Evolutionary conservation across 2,888 invertebrate species (phyloP).

Genomic region (Ornithoptera priamus): DNA sequence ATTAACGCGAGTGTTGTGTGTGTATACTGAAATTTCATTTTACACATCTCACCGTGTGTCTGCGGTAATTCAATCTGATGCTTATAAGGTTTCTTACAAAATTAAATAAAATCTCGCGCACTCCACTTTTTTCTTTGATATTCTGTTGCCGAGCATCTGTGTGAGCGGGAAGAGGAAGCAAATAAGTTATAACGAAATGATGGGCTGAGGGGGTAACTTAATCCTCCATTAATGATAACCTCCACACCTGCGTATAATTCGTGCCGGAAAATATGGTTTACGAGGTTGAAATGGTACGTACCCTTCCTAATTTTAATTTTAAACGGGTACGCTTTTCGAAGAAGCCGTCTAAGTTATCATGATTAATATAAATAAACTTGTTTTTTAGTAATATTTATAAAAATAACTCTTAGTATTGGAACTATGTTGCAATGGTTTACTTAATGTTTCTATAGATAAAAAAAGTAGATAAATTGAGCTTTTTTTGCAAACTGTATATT

Average conservation of each 20-base stretch:
- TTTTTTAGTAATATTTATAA: too few relatives aligned
- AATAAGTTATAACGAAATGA: conserved; percentile 39
- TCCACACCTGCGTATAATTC: conserved; percentile 66
- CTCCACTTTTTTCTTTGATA: conserved; percentile 37
- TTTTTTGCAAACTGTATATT: too few relatives aligned
- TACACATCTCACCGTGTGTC: conserved; percentile 16
- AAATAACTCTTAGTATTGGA: too few relatives aligned
- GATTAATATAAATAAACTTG: too few relatives aligned
- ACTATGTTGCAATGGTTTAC: too few relatives aligned
- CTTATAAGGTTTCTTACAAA: conserved; percentile 48
- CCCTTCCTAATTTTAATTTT: not conserved
- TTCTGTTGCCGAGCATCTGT: conserved; percentile 41
- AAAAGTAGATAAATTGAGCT: too few relatives aligned
- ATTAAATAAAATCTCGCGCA: conserved; percentile 37
- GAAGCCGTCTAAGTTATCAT: too few relatives aligned
- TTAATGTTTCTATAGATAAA: too few relatives aligned
- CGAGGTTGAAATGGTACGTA: conserved; percentile 47
- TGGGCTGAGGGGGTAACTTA: conserved; percentile 52
- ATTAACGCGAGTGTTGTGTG: not conserved
- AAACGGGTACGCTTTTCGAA: not conserved
- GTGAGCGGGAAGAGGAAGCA: conserved; percentile 34
- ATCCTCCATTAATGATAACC: conserved; percentile 67
- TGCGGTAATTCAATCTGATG: conserved; percentile 36
- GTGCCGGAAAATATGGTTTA: conserved; percentile 56
- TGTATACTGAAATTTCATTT: conserved; percentile 21